Evolutionary conservation across 2,888 invertebrate species (phyloP).

Genomic region (Deladenus siricidicola): DNA sequence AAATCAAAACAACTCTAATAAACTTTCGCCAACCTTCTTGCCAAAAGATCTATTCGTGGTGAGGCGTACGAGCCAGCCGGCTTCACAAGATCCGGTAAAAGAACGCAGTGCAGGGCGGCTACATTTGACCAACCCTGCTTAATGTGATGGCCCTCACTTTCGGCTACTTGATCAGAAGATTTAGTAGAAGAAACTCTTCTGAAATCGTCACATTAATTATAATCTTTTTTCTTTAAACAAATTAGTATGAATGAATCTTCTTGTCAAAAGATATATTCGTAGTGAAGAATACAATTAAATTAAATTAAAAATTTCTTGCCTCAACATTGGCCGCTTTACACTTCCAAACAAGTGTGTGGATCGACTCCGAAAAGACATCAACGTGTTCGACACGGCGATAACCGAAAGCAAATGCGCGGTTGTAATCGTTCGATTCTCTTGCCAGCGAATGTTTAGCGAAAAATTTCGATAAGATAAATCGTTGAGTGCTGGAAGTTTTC

Average conservation of each 20-base stretch:
- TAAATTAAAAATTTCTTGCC: background rate
- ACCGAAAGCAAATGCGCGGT: conserved; percentile 90
- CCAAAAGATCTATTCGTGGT: conserved; percentile 95
- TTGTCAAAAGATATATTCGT: background rate
- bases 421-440: conserved; percentile 79
- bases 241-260: background rate
- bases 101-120: conserved; percentile 88
- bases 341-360: conserved; percentile 65
- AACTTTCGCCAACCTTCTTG: conserved; percentile 62
- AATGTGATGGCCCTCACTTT: conserved; percentile 38
- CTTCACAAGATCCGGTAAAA: conserved; percentile 79
- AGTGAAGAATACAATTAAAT: background rate
- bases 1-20: too few species aligned
- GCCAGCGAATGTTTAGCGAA: conserved; percentile 69
- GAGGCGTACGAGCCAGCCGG: conserved; percentile 73
- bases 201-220: too few species aligned
- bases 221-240: background rate
- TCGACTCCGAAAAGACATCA: conserved; percentile 94
- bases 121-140: conserved; percentile 72
- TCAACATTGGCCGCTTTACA: conserved; percentile 13
- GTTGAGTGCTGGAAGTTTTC: conserved; percentile 24
- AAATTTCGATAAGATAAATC: conserved; percentile 33
- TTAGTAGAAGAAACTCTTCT: conserved; percentile 26
- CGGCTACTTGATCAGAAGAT: conserved; percentile 25
- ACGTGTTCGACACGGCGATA: conserved; percentile 85